Percentiles rank a stretch among this genome's conserved stretches.
Conservation (phyloP, 2,888 invertebrate genomes). For the Matsumyia berberina region DNA sequence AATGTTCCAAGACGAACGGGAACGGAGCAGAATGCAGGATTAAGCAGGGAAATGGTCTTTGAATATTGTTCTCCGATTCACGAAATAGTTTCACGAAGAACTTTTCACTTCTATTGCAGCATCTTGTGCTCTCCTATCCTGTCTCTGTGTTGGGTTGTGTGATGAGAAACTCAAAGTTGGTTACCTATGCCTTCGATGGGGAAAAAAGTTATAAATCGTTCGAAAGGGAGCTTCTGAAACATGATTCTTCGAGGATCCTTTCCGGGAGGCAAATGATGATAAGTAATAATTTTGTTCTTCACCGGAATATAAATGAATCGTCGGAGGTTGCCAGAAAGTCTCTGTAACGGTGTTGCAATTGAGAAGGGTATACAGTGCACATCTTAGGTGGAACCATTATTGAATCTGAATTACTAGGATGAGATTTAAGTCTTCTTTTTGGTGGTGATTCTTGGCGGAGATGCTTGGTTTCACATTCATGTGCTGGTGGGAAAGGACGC, state of each 20-base stretch:
- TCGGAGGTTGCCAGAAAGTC: neutral
- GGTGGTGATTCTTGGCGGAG: neutral
- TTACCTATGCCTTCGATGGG: conserved; percentile 22
- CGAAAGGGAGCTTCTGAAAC: conserved; percentile 2
- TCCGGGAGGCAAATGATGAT: conserved; percentile 69
- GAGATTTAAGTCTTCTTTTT: neutral
- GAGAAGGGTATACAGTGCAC: neutral
- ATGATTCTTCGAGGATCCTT: conserved; percentile 49
- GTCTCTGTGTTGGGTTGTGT: conserved; percentile 6
- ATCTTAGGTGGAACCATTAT: conserved; percentile 1
- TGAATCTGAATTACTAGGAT: neutral
- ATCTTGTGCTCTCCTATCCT: neutral
- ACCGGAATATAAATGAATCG: conserved; percentile 54
- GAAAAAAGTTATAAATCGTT: conserved; percentile 55
- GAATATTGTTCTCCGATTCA: conserved; percentile 71
- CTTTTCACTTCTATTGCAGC: conserved; percentile 44
- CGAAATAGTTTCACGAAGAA: conserved; percentile 57
- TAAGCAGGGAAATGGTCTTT: conserved; percentile 41
- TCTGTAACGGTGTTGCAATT: conserved; percentile 21
- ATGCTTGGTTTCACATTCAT: too few species aligned
- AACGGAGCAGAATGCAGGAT: conserved; percentile 14
- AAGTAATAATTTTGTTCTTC: conserved; percentile 61
- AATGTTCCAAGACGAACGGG: conserved; percentile 14
- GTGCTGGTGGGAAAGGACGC: too few species aligned
- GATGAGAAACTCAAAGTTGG: conserved; percentile 58